Percentiles rank a stretch among this genome's conserved stretches.
Conservation (phyloP, 2,113 vertebrate species). For the Megaceryle maxima region DNA sequence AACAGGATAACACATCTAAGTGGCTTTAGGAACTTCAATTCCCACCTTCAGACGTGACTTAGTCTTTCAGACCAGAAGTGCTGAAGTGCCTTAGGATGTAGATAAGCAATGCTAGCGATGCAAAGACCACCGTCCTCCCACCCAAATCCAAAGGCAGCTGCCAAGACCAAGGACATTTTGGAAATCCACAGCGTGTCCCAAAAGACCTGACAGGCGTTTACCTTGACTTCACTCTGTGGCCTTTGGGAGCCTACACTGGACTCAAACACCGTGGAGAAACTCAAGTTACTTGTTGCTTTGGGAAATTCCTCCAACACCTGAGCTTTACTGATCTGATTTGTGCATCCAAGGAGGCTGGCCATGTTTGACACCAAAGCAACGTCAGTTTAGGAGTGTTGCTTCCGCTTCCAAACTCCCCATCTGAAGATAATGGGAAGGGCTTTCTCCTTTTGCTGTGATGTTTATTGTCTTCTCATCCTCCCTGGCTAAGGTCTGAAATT, state of each 20-base stretch:
- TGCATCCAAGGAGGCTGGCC: neutral
- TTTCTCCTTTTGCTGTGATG: neutral
- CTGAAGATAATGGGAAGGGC: neutral
- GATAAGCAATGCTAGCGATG: rapidly evolving
- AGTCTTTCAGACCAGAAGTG: neutral
- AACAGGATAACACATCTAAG: neutral
- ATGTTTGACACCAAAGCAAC: neutral
- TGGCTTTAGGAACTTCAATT: neutral
- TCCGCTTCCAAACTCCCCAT: neutral
- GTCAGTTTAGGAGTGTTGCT: neutral
- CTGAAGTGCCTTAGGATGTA: neutral
- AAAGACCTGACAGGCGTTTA: rapidly evolving
- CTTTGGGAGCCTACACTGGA: neutral
- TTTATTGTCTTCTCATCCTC: neutral
- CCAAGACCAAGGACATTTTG: neutral
- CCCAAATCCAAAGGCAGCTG: rapidly evolving
- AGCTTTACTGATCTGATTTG: rapidly evolving
- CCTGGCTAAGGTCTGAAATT: neutral
- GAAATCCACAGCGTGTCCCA: neutral
- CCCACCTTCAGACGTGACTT: neutral
- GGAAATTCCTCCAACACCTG: neutral
- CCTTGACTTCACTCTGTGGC: neutral
- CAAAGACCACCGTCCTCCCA: neutral
- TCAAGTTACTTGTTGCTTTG: neutral
- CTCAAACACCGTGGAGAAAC: neutral